Conservation (phyloP, 2,797 vertebrate genomes). For the Rhinoraja longicauda region DNA sequence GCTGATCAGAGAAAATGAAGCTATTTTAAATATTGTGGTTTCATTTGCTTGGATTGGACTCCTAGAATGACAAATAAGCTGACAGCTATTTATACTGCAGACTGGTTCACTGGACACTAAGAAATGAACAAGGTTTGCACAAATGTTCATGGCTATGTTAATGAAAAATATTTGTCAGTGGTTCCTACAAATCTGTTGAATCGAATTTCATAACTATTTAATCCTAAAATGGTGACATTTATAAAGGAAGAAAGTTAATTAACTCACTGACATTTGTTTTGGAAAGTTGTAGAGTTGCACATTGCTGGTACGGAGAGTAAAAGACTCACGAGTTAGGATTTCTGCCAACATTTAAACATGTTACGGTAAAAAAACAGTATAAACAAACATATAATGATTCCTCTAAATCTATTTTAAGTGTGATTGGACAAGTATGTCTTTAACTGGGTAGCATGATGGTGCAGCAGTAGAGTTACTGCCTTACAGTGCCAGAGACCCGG, state of each 20-base stretch:
- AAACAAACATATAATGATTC: background rate
- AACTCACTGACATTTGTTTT: background rate
- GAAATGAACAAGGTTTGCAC: background rate
- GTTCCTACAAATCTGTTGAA: background rate
- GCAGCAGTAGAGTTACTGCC: too few species aligned
- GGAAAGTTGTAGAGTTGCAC: background rate
- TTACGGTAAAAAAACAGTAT: background rate
- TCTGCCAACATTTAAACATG: background rate
- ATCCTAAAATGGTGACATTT: background rate
- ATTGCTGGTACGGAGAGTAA: background rate
- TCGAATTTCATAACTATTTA: background rate
- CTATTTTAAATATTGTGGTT: background rate
- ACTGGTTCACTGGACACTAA: background rate
- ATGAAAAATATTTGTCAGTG: background rate
- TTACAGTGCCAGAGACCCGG: too few species aligned
- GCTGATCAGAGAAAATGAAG: slow-evolving; percentile 7
- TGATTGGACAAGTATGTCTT: background rate
- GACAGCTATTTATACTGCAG: background rate
- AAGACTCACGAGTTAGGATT: background rate
- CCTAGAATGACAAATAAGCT: background rate
- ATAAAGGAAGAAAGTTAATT: background rate
- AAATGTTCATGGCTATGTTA: background rate
- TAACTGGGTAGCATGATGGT: background rate
- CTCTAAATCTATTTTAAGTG: background rate
- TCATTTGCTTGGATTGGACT: background rate